Base-by-base conservation (phyloP, 2,797 vertebrate genomes). In the Anisognathus igniventris region DNA sequence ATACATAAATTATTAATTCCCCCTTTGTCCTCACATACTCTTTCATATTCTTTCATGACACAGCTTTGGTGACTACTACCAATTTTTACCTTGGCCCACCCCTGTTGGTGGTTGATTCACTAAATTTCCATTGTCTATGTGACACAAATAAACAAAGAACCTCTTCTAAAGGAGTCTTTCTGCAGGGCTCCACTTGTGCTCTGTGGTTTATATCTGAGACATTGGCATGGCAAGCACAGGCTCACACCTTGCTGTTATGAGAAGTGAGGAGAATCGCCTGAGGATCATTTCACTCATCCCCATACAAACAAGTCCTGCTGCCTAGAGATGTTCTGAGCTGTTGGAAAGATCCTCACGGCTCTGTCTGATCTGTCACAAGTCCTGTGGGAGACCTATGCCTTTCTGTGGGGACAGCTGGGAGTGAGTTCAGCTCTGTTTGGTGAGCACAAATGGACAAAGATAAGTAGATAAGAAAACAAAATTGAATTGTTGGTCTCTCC, bases 401-500 rank as follows among this genome's bases (percentile, higher is more conserved):
- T 88, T 83, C 37, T n/a, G 3, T 39, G 20, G 51, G 6, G 31
- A 77, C 27, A 71, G 5, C 7, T 53, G 48, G 30, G 13, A 74
- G 8, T 3, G 31, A 88, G 11, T 35, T 73, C 24, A 12, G 28
- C 47, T 65, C 5, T 42, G 14, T n/a, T 50, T 4, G 1, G n/a
- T 18, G 9, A 75, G 16, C 19, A 66, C n/a, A 73, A 33, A 72
- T 27, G 51, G 35, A 35, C 21, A 62, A 17, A 84, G 8, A 42
- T 12, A 48, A 74, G 15, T n/a, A 42, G 3, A 3, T 7, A 51
- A 56, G 37, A 11, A n/a, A 67, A 40, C 4, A 14, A 18, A 61
- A 48, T 11, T 0, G 3, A 48, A 14, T 48, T 3, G 0, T 7
- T 42, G 18, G 10, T 53, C 2, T 72, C 22, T 57, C 14, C 5